phyloP scores from a whole-genome alignment of 1,140 invertebrate species.

The Glomeris maerens region DNA sequence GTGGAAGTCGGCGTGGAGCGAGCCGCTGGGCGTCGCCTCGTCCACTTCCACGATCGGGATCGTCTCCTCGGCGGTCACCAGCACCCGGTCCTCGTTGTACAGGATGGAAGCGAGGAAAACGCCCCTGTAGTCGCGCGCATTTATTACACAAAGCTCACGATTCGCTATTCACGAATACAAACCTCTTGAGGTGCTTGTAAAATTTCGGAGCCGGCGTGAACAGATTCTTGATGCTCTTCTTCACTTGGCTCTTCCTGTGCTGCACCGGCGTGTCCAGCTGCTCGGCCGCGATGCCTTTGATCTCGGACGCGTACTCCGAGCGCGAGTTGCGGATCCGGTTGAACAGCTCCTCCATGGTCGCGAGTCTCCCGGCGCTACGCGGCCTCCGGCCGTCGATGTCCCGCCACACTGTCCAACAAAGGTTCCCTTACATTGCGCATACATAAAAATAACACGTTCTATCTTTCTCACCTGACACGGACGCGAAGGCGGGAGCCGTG shows the following conservation, averaged over 20 bases:
- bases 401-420: conserved; percentile 32
- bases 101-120: conserved; percentile 82
- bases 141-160: conserved; percentile 9
- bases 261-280: conserved; percentile 9
- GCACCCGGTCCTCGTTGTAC: conserved; percentile 84
- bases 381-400: conserved; percentile 49
- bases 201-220: conserved; percentile 90
- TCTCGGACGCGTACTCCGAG: conserved; percentile 28
- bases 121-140: conserved; percentile 49
- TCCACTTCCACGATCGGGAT: conserved; percentile 91
- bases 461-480: conserved; percentile 67
- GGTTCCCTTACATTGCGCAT: conserved; percentile 1
- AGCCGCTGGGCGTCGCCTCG: conserved; percentile 81
- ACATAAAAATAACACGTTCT: neutral
- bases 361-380: conserved; percentile 50
- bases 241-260: conserved; percentile 43
- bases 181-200: conserved; percentile 78
- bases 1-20: conserved; percentile 82
- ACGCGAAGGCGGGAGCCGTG: conserved; percentile 60
- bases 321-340: conserved; percentile 30
- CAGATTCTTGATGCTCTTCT: conserved; percentile 82
- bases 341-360: conserved; percentile 59
- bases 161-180: conserved; percentile 18
- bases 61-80: conserved; percentile 92
- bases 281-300: conserved; percentile 26